Percentiles rank a stretch among this genome's conserved stretches.
Evolutionary conservation across 2,113 vertebrate genomes (phyloP).

Genomic region (Spermophilus dauricus): DNA sequence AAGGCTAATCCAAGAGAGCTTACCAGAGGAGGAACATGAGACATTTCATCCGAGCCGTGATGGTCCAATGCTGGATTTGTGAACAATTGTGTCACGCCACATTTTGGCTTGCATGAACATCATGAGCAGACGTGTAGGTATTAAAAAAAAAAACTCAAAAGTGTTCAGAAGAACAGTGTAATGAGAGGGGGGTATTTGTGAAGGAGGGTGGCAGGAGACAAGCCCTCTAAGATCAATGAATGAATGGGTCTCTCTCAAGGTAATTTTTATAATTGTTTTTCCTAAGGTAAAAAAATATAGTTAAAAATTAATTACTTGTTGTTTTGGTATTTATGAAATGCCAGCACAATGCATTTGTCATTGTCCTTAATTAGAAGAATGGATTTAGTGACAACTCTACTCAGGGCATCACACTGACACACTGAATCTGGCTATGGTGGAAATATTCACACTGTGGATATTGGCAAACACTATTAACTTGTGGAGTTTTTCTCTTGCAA

Average conservation of each 20-base stretch:
- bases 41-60: not conserved
- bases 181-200: not conserved
- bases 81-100: not conserved
- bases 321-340: not conserved
- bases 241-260: not conserved
- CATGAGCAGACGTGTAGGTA: not conserved
- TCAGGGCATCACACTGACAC: not conserved
- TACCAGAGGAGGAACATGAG: not conserved
- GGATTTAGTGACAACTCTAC: too few species aligned
- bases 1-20: not conserved
- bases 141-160: not conserved
- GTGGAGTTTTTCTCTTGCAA: not conserved
- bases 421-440: not conserved
- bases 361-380: not conserved
- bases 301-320: not conserved
- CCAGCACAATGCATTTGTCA: not conserved
- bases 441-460: not conserved
- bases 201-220: not conserved
- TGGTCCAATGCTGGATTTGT: not conserved
- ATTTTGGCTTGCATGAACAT: not conserved
- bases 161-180: not conserved
- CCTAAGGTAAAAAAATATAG: not conserved
- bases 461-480: not conserved
- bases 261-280: slow-evolving; percentile 14
- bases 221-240: not conserved